A percentile compares a stretch with the other conserved stretches of the same genome.
These are phyloP conservation scores for Aphelenchoides avenae DNA, from an alignment of 1,140 invertebrate species.

Conservation along the genomic window DNA sequence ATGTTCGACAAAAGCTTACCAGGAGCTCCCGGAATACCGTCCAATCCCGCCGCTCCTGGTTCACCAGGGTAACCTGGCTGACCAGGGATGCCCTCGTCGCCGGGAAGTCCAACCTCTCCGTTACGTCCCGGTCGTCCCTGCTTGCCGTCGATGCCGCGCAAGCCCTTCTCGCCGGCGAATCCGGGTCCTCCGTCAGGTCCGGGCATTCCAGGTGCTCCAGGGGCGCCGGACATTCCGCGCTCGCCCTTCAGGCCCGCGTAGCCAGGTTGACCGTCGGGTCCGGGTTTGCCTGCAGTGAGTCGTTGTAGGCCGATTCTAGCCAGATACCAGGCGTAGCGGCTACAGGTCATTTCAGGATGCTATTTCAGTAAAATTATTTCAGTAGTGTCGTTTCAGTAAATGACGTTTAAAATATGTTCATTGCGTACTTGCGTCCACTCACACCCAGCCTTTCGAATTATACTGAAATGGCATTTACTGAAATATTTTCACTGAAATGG, in stretches of 20 bases:
- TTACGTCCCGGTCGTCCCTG: constrained; percentile 62
- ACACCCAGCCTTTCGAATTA: too few relatives aligned
- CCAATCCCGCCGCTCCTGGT: constrained; percentile 13
- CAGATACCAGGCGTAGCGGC: too few relatives aligned
- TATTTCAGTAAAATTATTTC: too few relatives aligned
- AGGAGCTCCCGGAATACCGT: too few relatives aligned
- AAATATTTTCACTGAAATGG: too few relatives aligned
- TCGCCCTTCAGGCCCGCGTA: constrained; percentile 31
- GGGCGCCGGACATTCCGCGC: constrained; percentile 14
- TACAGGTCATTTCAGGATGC: too few relatives aligned
- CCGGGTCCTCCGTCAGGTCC: constrained; percentile 70
- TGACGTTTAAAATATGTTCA: too few relatives aligned
- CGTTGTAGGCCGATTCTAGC: too few relatives aligned
- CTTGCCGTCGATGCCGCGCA: constrained; percentile 35
- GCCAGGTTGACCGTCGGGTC: constrained; percentile 26
- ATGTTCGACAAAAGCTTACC: constrained; percentile 6
- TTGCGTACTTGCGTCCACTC: too few relatives aligned
- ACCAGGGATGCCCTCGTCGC: constrained; percentile 6
- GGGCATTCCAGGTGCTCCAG: constrained; percentile 51
- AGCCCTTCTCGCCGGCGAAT: constrained; percentile 30
- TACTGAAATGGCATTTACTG: too few relatives aligned
- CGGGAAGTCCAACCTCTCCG: constrained; percentile 55
- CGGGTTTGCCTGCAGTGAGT: too few relatives aligned
- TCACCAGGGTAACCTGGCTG: constrained; percentile 13
- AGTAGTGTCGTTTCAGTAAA: too few relatives aligned